Conservation (phyloP, 2,797 vertebrate genomes). For the Pagetopsis macropterus region DNA sequence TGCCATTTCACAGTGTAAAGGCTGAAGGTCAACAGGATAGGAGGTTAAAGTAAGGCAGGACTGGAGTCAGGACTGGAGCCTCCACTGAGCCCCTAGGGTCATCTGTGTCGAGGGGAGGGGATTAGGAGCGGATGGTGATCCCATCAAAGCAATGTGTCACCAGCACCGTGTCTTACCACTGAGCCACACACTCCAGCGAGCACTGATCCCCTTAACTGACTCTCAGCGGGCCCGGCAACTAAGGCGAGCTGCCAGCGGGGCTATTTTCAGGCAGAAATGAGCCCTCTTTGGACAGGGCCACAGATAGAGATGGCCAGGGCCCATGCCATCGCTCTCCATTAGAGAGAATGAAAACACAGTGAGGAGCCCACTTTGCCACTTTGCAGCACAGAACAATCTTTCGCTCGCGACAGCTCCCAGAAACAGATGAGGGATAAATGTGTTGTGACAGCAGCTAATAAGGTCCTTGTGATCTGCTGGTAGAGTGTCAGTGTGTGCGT, state of each 20-base stretch:
- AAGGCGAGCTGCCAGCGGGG: constrained; percentile 68
- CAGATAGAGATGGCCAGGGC: constrained; percentile 77
- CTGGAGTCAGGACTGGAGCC: constrained; percentile 55
- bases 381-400: constrained; percentile 79
- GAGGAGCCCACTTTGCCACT: constrained; percentile 72
- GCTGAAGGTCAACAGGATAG: constrained; percentile 37
- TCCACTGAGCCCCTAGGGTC: constrained; percentile 59
- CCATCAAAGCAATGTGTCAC: constrained; percentile 71
- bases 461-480: constrained; percentile 73
- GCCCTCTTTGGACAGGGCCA: constrained; percentile 71
- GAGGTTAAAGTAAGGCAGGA: constrained; percentile 29
- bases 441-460: constrained; percentile 86
- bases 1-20: constrained; percentile 19
- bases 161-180: constrained; percentile 68
- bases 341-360: constrained; percentile 81
- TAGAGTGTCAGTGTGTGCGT: constrained; percentile 48
- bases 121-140: constrained; percentile 72
- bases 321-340: constrained; percentile 84
- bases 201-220: constrained; percentile 84
- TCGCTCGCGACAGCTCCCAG: constrained; percentile 71
- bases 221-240: constrained; percentile 68
- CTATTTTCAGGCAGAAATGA: constrained; percentile 82
- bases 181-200: constrained; percentile 80
- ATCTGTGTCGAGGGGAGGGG: constrained; percentile 61
- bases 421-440: constrained; percentile 87